phyloP scores from a whole-genome alignment of 30 jellyfish, hydroid and myxozoan genomes.

The Sanderia malayensis region DNA sequence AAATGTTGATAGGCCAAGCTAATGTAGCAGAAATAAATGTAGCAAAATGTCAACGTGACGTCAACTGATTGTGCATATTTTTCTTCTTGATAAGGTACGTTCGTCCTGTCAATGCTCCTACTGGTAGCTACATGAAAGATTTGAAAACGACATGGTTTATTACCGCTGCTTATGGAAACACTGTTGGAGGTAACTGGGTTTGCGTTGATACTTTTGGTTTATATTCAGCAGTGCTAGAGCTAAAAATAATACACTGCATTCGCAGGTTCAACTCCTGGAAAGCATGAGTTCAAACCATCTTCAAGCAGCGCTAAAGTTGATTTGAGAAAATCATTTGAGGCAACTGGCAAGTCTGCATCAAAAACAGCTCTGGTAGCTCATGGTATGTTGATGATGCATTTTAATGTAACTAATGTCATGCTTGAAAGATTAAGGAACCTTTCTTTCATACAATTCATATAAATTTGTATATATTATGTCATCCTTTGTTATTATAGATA shows the following conservation, averaged over 20 bases:
- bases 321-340: background rate
- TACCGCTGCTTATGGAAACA: constrained; percentile 6
- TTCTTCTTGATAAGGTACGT: constrained; percentile 1
- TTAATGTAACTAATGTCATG: too few species aligned
- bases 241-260: too few species aligned
- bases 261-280: background rate
- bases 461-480: too few species aligned
- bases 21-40: too few species aligned
- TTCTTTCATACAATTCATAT: too few species aligned
- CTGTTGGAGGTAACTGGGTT: background rate
- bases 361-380: background rate
- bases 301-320: background rate
- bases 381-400: constrained; percentile 6
- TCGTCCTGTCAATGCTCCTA: constrained; percentile 15
- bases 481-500: too few species aligned
- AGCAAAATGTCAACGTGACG: too few species aligned
- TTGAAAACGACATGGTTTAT: background rate
- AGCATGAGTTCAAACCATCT: background rate
- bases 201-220: too few species aligned
- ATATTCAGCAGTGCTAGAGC: too few species aligned
- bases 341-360: background rate
- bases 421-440: too few species aligned
- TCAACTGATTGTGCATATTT: too few species aligned
- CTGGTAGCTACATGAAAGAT: constrained; percentile 14
- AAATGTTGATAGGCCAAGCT: too few species aligned